phyloP scores from a whole-genome alignment of 2,888 invertebrate genomes.

The Pecten maximus region DNA sequence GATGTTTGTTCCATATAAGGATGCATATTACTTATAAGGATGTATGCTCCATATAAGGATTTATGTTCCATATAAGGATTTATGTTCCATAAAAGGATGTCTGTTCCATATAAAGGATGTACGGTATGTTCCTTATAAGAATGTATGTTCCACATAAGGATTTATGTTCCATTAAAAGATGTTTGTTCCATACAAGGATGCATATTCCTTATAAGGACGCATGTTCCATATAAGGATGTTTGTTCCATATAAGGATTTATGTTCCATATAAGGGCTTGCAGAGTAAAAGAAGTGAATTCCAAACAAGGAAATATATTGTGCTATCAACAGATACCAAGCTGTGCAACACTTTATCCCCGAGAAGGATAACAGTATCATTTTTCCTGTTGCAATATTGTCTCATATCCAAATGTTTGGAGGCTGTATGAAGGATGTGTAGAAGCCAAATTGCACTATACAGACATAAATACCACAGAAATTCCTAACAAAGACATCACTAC shows the following conservation, averaged over 20 bases:
- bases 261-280: not conserved
- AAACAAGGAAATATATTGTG: not conserved
- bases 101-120: not conserved
- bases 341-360: not conserved
- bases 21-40: not conserved
- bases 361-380: not conserved
- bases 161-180: not conserved
- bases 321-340: not conserved
- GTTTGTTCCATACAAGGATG: not conserved
- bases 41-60: not conserved
- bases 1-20: not conserved
- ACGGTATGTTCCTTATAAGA: not conserved
- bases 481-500: not conserved
- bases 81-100: not conserved
- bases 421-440: not conserved
- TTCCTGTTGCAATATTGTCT: not conserved
- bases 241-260: not conserved
- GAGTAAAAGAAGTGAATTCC: not conserved
- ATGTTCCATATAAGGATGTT: not conserved
- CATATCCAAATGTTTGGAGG: not conserved
- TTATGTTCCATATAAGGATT: not conserved
- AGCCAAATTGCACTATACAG: not conserved
- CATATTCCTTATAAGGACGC: not conserved
- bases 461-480: not conserved
- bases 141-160: not conserved